Base-by-base conservation (phyloP, 1,140 invertebrate genomes). In the Chironomus tepperi region DNA sequence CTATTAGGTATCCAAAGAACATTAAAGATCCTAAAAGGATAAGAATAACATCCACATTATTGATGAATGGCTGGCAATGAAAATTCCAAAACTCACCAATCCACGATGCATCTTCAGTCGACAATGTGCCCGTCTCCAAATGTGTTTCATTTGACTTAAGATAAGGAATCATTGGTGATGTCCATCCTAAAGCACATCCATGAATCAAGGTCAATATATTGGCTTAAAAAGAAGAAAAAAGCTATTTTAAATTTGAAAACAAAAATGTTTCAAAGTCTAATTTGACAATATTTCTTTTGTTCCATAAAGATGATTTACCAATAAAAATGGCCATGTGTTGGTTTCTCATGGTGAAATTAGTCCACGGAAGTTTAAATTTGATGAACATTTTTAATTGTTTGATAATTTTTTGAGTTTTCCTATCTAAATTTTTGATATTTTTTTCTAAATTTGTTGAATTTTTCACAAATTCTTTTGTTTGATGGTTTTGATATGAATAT, bases 151-250 rank as follows among this genome's bases (percentile, higher is more conserved):
- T 21, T 1, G 78, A 77, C 65, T 78, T 78, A 10, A 80, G 75
- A 15, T 78, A 73, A 8, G 76, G 77, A 0, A 77, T 76, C 77
- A 78, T 79, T 1, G 79, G 79, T 0, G 79, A 80, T 18, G 79
- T 73, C 79, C 79, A 80, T 24, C 24, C 79, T 8, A 80, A 78
- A 73, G 79, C 78, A 16, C 79, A 79, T 6, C 79, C 79, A 65
- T 79, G 79, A 12, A 78, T 78, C 73, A 80, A 79, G 7, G 79
- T 79, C 42, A 79, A 78, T 21, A 80, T 76, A 12, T 79, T 79
- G 1, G 78, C 79, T 80, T 76, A 34, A 78, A 79, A 34, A 34
- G 1, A 34, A 34, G n/a, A n/a, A n/a, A n/a, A n/a, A n/a, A n/a
- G n/a, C n/a, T n/a, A 34, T 34, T 34, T 34, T 2, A 34, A 34